Base-by-base conservation (phyloP, 2,888 invertebrate genomes). In the Erpobdella octoculata region DNA sequence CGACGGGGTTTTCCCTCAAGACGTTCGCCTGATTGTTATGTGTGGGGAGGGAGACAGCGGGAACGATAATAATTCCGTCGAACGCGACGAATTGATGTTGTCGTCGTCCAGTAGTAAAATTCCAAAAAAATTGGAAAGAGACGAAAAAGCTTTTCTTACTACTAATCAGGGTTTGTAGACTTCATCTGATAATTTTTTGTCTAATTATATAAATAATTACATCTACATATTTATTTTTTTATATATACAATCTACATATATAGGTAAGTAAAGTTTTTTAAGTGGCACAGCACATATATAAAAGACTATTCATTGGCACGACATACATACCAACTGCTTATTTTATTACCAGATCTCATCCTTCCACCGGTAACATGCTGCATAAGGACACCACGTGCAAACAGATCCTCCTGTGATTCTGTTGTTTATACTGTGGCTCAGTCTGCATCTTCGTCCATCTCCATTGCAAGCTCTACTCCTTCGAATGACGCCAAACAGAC, bases 1-100 rank as follows among this genome's bases (percentile, higher is more conserved):
- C 33, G 31, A 33, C 35, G 35, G 62, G n/a, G 33, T n/a, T 31
- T 35, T 33, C 35, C 62, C 69, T 31, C 69, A 69, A 35, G 69
- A 69, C 21, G 69, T 69, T 15, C 38, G 69, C 8, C 58, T 69
- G 35, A 69, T 69, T n/a, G 58, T 69, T 18, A 69, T 69, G 69
- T 69, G 69, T 35, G 69, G 69, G 18, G 48, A 48, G 5, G 62
- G 35, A 12, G 62, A 18, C 6, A 31, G n/a, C 9, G 62, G 31
- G 6, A 53, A 15, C 53, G 15, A 12, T 15, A 28, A 53, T 6
- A 2, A 21, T 5, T 8, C 4, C 1, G 53, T 25, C 53, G 15
- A 6, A n/a, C 53, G n/a, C 8, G 53, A 53, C 8, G 21, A 6
- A 18, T 8, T 12, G 18, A 25, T 28, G 21, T 5, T 2, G 21